Conservation (phyloP, 1,140 invertebrate genomes). For the Anthonomus grandis region DNA sequence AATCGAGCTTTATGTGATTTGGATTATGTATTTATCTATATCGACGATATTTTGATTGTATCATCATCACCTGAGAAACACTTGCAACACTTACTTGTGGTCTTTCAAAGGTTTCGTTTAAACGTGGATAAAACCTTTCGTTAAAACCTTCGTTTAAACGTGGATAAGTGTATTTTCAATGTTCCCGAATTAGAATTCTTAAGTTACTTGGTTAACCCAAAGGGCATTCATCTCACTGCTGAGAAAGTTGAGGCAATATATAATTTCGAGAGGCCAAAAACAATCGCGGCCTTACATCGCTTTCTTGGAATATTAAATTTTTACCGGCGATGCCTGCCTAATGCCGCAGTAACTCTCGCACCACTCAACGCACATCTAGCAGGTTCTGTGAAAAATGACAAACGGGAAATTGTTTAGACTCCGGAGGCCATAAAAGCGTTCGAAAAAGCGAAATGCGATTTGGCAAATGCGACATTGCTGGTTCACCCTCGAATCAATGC, state of each 20-base stretch:
- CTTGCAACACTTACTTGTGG: constrained; percentile 19
- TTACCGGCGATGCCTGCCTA: constrained; percentile 37
- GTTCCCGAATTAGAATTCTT: neutral
- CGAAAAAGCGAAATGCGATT: neutral
- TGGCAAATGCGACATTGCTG: neutral
- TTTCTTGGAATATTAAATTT: constrained; percentile 43
- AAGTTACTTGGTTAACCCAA: neutral
- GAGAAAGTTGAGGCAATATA: neutral
- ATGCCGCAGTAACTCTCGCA: constrained; percentile 31
- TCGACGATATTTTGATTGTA: constrained; percentile 57
- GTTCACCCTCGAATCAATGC: too few relatives aligned
- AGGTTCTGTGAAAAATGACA: constrained; percentile 15
- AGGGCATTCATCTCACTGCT: neutral
- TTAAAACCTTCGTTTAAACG: neutral
- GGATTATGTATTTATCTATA: constrained; percentile 46
- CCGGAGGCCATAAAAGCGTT: neutral
- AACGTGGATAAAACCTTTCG: too few relatives aligned
- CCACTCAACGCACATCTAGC: constrained; percentile 26
- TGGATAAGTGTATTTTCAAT: neutral
- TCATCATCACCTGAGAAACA: constrained; percentile 41
- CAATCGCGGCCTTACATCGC: constrained; percentile 23
- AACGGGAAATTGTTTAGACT: neutral
- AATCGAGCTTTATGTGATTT: constrained; percentile 43
- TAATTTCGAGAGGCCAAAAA: constrained; percentile 22
- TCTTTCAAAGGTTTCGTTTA: neutral